A percentile compares a stretch with the other conserved stretches of the same genome.
Evolutionary conservation across 2,113 vertebrate genomes (phyloP).

Genomic region (Stictonetta naevosa): DNA sequence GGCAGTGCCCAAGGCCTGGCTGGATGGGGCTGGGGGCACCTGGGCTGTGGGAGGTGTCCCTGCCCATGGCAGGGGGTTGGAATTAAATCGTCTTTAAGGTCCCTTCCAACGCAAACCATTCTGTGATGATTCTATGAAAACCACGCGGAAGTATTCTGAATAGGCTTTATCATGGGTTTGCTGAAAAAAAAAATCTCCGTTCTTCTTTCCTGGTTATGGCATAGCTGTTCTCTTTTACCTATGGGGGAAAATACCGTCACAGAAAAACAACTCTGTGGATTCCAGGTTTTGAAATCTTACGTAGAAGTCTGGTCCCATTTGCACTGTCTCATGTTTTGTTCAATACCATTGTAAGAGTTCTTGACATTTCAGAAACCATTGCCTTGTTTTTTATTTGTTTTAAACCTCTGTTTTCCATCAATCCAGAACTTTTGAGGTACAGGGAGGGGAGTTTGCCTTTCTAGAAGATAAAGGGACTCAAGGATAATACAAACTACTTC

Average conservation of each 20-base stretch:
- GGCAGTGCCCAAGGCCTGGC: too few relatives aligned
- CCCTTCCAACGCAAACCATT: too few relatives aligned
- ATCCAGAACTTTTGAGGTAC: background rate
- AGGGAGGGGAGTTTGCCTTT: background rate
- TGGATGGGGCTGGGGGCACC: too few relatives aligned
- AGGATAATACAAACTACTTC: background rate
- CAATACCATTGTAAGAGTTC: background rate
- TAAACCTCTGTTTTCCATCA: background rate
- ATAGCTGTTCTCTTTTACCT: background rate
- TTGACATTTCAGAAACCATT: background rate
- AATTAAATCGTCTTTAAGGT: too few relatives aligned
- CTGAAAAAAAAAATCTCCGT: background rate
- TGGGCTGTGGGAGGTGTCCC: too few relatives aligned
- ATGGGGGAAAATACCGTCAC: background rate
- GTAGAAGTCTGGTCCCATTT: background rate
- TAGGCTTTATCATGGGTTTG: background rate
- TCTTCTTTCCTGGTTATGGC: background rate
- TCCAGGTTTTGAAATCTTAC: background rate
- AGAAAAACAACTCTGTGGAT: background rate
- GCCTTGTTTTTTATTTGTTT: background rate
- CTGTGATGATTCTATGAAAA: too few relatives aligned
- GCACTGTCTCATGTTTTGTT: background rate
- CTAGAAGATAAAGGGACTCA: background rate
- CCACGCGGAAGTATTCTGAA: background rate
- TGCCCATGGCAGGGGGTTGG: too few relatives aligned